Base-by-base conservation (phyloP, 2,113 vertebrate species). In the Hiodon alosoides region DNA sequence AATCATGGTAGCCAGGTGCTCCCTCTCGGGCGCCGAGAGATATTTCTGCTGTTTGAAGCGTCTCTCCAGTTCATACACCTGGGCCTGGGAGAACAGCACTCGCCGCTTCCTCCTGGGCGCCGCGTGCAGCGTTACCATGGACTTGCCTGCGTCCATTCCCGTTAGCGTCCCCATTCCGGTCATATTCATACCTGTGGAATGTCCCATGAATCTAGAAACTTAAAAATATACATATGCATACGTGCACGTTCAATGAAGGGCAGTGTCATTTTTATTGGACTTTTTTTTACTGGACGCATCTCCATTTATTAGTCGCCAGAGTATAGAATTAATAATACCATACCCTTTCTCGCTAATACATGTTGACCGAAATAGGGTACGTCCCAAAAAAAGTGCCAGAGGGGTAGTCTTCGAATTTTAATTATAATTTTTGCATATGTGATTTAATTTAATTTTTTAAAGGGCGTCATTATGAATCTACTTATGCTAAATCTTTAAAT, bases 181-280 rank as follows among this genome's bases (percentile, higher is more conserved):
- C 87, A 98, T 86, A 82, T 93, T 93, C 91, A 96, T 92, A 68
- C 93, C 93, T 57, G 87, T 87, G 53, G 95, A 92, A 2, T 92
- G 89, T 76, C 93, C 92, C 94, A 97, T 93, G 87, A 96, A 94
- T 79, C 95, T 94, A 86, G 95, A 95, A 79, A 98, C 95, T 98
- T 82, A 76, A 79, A 68, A 76, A 78, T 64, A 65, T 74, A 71
- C 3, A 60, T 11, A 79, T 54, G n/a, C 31, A 69, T n/a, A 60
- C 14, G n/a, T 55, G 53, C 52, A 57, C 66, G 47, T 66, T 75
- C 68, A 67, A 61, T 75, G 17, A 72, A 17, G 31, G 31, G 31
- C 51, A 65, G n/a, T 8, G 7, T 8, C 65, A 31, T 31, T 31
- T 31, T 31, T 31, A 31, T 31, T 31, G 31, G 31, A 31, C 31